Conservation (phyloP, 2,888 invertebrate species). For the Opisthograptis luteolata region DNA sequence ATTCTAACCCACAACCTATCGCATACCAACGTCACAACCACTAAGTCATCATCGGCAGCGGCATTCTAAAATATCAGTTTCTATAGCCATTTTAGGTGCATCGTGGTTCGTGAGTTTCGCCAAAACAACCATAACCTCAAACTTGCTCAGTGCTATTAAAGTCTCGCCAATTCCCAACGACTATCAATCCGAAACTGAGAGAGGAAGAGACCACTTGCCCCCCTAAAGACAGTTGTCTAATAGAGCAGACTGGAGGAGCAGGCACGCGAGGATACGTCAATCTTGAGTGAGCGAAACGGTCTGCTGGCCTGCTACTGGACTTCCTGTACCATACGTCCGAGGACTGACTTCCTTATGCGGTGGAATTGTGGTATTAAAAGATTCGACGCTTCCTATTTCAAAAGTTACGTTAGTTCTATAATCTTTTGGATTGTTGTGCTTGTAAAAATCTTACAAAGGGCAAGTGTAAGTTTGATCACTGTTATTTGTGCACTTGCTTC, state of each 20-base stretch:
- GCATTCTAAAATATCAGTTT: too few species aligned
- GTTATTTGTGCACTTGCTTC: too few species aligned
- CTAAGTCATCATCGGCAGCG: too few species aligned
- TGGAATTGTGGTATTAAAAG: not conserved
- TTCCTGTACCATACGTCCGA: constrained; percentile 12
- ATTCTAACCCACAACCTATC: too few species aligned
- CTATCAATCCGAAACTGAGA: constrained; percentile 1
- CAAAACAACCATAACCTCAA: not conserved
- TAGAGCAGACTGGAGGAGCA: constrained; percentile 12
- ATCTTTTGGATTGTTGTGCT: too few species aligned
- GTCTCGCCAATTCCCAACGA: not conserved
- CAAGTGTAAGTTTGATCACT: too few species aligned
- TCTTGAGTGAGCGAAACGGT: constrained; percentile 37
- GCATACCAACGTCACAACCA: too few species aligned
- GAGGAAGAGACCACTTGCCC: constrained; percentile 52
- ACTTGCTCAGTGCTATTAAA: not conserved
- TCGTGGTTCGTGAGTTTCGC: too few species aligned
- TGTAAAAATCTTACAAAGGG: too few species aligned
- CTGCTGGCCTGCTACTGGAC: constrained; percentile 15
- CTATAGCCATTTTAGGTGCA: too few species aligned
- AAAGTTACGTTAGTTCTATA: too few species aligned
- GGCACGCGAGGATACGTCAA: constrained; percentile 48
- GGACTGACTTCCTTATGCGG: constrained; percentile 3
- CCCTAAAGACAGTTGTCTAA: constrained; percentile 21
- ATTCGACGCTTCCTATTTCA: not conserved